Conservation (phyloP, 1,140 invertebrate genomes). For the Belonocnema kinseyi region DNA sequence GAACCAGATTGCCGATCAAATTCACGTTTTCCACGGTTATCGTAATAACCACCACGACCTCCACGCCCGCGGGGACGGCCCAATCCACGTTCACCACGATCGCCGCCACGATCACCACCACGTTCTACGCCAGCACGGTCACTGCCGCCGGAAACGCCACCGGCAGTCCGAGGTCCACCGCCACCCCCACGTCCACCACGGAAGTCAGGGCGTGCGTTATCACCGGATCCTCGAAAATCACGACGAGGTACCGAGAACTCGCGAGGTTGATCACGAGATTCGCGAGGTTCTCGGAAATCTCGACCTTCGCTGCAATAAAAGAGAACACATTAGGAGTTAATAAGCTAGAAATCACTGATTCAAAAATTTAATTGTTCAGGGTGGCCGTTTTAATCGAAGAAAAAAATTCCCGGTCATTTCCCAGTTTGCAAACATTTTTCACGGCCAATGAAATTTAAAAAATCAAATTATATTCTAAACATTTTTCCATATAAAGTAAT, state of each 20-base stretch:
- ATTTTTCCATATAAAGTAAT: too few species aligned
- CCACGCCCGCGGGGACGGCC: constrained; percentile 47
- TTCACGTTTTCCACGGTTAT: constrained; percentile 89
- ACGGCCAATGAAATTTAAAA: too few species aligned
- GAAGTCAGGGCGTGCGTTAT: constrained; percentile 39
- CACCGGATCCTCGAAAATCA: constrained; percentile 66
- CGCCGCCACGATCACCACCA: constrained; percentile 69
- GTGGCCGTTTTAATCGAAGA: not conserved
- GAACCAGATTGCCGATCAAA: constrained; percentile 96
- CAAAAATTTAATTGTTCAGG: too few species aligned
- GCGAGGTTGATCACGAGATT: constrained; percentile 57
- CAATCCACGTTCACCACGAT: constrained; percentile 58
- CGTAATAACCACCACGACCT: constrained; percentile 74
- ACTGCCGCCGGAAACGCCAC: constrained; percentile 57
- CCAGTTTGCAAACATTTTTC: too few species aligned
- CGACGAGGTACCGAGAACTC: constrained; percentile 47
- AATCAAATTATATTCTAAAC: too few species aligned
- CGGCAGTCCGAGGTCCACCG: constrained; percentile 30
- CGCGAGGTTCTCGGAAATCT: constrained; percentile 63
- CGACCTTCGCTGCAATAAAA: constrained; percentile 62
- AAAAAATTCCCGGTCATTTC: constrained; percentile 33
- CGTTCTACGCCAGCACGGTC: too few species aligned
- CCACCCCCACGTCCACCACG: constrained; percentile 48
- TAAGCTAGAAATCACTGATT: not conserved
- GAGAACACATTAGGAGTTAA: constrained; percentile 33